These are phyloP conservation scores for Andricus quercusramuli DNA, from an alignment of 2,888 invertebrate genomes.

Conservation along the genomic window DNA sequence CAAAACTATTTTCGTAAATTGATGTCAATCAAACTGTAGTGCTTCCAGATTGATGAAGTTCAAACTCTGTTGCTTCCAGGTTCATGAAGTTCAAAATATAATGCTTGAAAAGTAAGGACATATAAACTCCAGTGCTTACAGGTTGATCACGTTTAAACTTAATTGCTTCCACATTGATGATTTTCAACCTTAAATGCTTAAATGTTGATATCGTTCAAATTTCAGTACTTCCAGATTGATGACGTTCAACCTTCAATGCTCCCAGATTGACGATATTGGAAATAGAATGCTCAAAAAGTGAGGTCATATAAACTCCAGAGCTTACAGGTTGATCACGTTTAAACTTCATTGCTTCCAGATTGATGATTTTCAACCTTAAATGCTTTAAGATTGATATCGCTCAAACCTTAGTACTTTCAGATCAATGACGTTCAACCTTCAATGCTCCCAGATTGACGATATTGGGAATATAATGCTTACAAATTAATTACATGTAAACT, in stretches of 20 bases:
- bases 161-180: neutral
- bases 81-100: constrained; percentile 10
- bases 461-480: too few relatives aligned
- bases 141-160: constrained; percentile 45
- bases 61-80: neutral
- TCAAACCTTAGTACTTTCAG: too few relatives aligned
- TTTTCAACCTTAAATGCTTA: neutral
- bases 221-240: neutral
- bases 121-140: constrained; percentile 43
- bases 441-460: too few relatives aligned
- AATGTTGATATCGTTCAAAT: neutral
- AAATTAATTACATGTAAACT: neutral
- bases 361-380: too few relatives aligned
- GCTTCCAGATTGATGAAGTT: neutral
- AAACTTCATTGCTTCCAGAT: too few relatives aligned
- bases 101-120: too few relatives aligned
- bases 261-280: neutral
- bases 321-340: too few relatives aligned
- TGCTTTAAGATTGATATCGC: too few relatives aligned
- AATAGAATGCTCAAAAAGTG: too few relatives aligned
- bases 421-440: neutral
- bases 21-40: too few relatives aligned
- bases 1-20: too few relatives aligned
- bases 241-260: neutral
- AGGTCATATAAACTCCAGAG: too few relatives aligned